Percentiles rank a stretch among this genome's conserved stretches.
Conservation (phyloP, 2,888 invertebrate genomes). For the Apotomis capreana region DNA sequence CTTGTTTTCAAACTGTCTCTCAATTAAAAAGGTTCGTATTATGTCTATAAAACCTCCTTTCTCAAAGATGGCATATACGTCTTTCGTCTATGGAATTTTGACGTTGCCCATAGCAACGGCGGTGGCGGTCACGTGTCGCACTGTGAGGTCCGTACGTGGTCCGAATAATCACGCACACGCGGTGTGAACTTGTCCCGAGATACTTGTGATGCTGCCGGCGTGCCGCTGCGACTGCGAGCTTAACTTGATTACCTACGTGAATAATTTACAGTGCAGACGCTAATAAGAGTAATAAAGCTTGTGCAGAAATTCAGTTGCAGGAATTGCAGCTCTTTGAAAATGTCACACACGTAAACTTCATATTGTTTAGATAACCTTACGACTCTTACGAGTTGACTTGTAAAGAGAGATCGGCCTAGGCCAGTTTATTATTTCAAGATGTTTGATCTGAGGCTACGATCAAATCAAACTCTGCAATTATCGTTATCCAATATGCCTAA, state of each 20-base stretch:
- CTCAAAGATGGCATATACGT: slow-evolving; percentile 1
- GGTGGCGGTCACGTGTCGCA: slow-evolving; percentile 19
- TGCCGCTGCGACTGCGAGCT: slow-evolving; percentile 27
- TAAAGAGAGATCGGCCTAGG: no score
- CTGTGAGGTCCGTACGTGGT: slow-evolving; percentile 40
- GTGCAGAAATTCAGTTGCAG: slow-evolving; percentile 9
- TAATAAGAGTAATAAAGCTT: neutral
- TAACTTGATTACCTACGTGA: slow-evolving; percentile 32
- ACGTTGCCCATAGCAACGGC: slow-evolving; percentile 26
- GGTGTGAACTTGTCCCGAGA: slow-evolving; percentile 31
- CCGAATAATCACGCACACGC: slow-evolving; percentile 28
- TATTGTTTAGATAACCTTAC: neutral
- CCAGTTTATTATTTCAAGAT: no score
- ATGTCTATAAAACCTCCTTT: slow-evolving; percentile 22
- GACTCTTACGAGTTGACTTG: no score
- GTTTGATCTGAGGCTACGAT: no score
- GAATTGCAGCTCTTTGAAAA: neutral
- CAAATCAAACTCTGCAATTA: neutral
- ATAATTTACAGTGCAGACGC: slow-evolving; percentile 28
- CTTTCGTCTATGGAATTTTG: slow-evolving; percentile 18
- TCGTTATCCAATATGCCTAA: neutral
- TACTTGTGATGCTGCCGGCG: slow-evolving; percentile 28
- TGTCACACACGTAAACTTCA: neutral
- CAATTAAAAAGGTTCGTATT: neutral
- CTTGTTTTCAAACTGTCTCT: slow-evolving; percentile 25